Evolutionary conservation across 2,113 vertebrate genomes (phyloP).

Genomic region (Halichoerus grypus): DNA sequence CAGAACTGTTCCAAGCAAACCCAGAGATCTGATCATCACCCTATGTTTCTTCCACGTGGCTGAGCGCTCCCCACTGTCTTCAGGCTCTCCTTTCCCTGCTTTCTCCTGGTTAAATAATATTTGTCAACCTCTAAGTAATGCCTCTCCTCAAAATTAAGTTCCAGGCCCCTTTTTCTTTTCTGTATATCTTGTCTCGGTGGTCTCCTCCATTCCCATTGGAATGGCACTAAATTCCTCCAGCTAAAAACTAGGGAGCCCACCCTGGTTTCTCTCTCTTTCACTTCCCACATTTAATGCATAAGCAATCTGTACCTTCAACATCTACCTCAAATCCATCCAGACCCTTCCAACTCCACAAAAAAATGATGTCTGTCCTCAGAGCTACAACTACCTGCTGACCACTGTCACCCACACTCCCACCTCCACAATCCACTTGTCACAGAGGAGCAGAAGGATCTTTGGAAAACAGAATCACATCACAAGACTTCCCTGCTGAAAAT

Average conservation of each 20-base stretch:
- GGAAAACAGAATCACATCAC: neutral
- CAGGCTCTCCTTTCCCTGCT: neutral
- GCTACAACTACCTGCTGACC: neutral
- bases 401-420: too few relatives aligned
- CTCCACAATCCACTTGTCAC: neutral
- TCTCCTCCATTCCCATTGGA: neutral
- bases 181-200: neutral
- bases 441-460: neutral
- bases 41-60: neutral
- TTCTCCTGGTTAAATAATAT: neutral
- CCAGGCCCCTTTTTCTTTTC: neutral
- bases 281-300: neutral
- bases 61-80: accelerated
- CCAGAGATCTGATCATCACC: neutral
- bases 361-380: neutral
- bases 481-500: neutral
- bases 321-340: neutral
- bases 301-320: neutral
- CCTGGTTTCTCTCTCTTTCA: neutral
- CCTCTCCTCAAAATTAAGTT: neutral
- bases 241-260: neutral
- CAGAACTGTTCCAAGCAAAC: neutral
- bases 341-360: neutral
- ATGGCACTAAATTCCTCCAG: neutral
- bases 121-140: neutral